Evolutionary conservation across 2,888 invertebrate species (phyloP), one percentile per base, ranked within the genome.

Genomic region (Anarsia innoxiella): DNA sequence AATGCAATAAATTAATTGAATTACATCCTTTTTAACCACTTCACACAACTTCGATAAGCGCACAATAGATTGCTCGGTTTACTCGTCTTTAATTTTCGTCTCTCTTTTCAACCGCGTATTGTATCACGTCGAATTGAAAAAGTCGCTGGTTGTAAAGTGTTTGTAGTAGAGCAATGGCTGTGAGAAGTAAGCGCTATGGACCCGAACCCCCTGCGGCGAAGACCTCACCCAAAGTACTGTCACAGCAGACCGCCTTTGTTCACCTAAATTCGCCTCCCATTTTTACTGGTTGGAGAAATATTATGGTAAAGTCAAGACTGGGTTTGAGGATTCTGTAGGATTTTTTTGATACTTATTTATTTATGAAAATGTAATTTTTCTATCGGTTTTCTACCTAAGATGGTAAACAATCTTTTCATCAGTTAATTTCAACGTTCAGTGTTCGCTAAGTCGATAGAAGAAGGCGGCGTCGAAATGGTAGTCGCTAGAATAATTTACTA

Each of bases 1-100:
- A 59, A 59, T 66, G 75, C 71, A 74, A 84, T 83, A 83, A 82
- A 84, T 84, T 80, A 82, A 82, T 83, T 83, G 76, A 61, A 66
- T 74, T 77, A 80, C 33, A 33, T 25, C 33, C 13, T 2, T 10
- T 4, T 6, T 4, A 3, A 31, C 16, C 2, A 11, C 9, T 9
- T 31, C n/a, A n/a, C n/a, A n/a, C n/a, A n/a, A n/a, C n/a, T n/a
- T n/a, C n/a, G n/a, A n/a, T n/a, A n/a, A n/a, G n/a, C n/a, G n/a
- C n/a, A n/a, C n/a, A n/a, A n/a, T n/a, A n/a, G n/a, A 32, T 32
- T 23, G 23, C 12, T 11, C 2, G 31, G n/a, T n/a, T n/a, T n/a
- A n/a, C 13, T 12, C 5, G 9, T 8, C 12, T 32, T 12, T 9
- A 23, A 1, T 4, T 12, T 23, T 13, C 8, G 6, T 9, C 1